Conservation (phyloP, 2,888 invertebrate genomes). For the Megaustenia siamemsis region DNA sequence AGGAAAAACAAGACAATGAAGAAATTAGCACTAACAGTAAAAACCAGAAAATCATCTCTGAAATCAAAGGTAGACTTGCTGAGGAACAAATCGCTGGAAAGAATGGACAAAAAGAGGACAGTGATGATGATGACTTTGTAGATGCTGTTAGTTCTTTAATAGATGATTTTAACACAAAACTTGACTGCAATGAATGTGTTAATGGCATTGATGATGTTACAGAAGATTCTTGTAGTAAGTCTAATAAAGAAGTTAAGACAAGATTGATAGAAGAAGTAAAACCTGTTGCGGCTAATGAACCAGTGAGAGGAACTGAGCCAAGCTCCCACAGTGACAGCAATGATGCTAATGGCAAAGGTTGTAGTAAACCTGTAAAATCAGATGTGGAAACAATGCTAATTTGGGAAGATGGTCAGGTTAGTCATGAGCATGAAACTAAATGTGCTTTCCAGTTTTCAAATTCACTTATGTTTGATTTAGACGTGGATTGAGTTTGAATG, state of each 20-base stretch:
- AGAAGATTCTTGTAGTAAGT: neutral
- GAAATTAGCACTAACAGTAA: neutral
- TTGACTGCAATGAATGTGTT: neutral
- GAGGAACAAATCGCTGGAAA: neutral
- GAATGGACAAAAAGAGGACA: constrained; percentile 31
- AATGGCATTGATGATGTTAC: neutral
- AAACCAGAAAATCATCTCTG: constrained; percentile 44
- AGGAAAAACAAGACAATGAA: neutral
- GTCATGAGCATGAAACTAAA: constrained; percentile 68
- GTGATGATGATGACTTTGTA: constrained; percentile 50
- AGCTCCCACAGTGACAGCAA: neutral
- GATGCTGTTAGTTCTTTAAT: constrained; percentile 50
- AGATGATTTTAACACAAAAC: constrained; percentile 37
- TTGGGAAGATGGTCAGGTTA: constrained; percentile 61
- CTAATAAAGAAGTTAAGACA: neutral
- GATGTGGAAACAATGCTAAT: constrained; percentile 66
- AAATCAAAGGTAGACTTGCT: constrained; percentile 45
- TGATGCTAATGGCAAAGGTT: neutral
- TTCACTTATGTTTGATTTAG: constrained; percentile 77
- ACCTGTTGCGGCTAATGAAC: neutral
- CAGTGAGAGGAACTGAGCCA: neutral
- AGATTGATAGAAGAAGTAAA: neutral
- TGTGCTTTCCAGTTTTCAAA: constrained; percentile 78
- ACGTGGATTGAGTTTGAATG: constrained; percentile 66
- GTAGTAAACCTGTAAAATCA: constrained; percentile 6